Conservation (phyloP, 2,797 vertebrate species). For the Anguilla pacifica region DNA sequence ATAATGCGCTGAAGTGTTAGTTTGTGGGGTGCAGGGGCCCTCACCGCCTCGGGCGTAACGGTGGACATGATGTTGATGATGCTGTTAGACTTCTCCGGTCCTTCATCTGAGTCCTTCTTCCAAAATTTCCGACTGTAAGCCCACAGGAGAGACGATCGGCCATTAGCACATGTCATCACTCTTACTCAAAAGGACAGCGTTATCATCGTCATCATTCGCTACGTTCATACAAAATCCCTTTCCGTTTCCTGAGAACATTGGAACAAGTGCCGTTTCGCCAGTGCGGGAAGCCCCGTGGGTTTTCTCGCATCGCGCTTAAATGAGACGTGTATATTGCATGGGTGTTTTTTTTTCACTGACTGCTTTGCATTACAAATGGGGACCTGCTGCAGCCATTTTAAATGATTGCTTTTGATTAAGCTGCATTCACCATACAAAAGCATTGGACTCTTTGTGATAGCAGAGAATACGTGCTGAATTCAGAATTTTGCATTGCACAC, state of each 20-base stretch:
- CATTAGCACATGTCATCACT: not conserved
- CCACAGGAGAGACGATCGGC: not conserved
- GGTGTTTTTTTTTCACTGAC: not conserved
- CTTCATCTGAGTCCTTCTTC: conserved; percentile 76
- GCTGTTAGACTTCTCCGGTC: conserved; percentile 81
- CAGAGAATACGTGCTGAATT: not conserved
- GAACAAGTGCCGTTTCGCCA: too few species aligned
- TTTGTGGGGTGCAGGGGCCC: not conserved
- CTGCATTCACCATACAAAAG: not conserved
- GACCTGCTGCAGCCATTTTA: not conserved
- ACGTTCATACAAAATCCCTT: not conserved
- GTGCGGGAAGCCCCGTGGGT: not conserved
- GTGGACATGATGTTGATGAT: conserved; percentile 81
- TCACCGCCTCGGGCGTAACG: conserved; percentile 75
- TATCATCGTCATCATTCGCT: too few species aligned
- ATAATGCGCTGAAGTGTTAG: not conserved
- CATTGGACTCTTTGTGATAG: not conserved
- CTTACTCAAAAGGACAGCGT: not conserved
- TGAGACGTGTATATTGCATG: not conserved
- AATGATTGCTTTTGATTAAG: not conserved
- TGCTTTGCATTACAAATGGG: not conserved
- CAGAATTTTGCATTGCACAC: not conserved
- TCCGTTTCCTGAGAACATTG: not conserved
- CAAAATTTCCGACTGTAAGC: conserved; percentile 78
- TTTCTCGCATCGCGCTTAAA: not conserved